Evolutionary conservation across 2,797 vertebrate species (phyloP).

Genomic region (Nothura maculosa): DNA sequence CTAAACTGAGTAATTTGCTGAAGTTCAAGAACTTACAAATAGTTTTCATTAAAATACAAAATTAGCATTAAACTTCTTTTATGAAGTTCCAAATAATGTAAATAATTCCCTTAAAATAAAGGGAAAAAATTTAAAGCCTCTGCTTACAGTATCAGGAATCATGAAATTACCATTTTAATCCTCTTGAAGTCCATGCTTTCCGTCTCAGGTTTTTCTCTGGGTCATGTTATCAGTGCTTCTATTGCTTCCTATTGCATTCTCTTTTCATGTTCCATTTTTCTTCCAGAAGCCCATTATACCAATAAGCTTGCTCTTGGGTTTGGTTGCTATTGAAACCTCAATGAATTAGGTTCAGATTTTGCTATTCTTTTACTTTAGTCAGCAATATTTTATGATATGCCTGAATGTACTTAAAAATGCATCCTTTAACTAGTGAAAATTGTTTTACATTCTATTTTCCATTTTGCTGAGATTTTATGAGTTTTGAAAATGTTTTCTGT

Average conservation of each 20-base stretch:
- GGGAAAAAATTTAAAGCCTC: not conserved
- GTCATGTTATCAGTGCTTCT: not conserved
- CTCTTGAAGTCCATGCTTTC: not conserved
- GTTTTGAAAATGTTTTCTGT: not conserved
- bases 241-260: not conserved
- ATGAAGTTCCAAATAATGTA: not conserved
- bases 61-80: not conserved
- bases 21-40: not conserved
- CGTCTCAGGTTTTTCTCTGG: not conserved
- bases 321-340: accelerated
- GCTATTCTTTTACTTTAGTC: not conserved
- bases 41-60: not conserved
- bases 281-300: not conserved
- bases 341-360: not conserved
- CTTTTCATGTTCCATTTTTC: not conserved
- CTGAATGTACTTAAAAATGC: not conserved
- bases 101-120: not conserved
- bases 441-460: not conserved
- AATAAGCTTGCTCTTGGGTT: not conserved
- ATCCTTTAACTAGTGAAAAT: not conserved
- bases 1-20: not conserved
- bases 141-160: not conserved
- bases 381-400: not conserved
- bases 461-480: not conserved
- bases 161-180: not conserved